A percentile compares a stretch with the other conserved stretches of the same genome.
Conservation (phyloP, 2,797 vertebrate genomes). For the Gouania willdenowi region DNA sequence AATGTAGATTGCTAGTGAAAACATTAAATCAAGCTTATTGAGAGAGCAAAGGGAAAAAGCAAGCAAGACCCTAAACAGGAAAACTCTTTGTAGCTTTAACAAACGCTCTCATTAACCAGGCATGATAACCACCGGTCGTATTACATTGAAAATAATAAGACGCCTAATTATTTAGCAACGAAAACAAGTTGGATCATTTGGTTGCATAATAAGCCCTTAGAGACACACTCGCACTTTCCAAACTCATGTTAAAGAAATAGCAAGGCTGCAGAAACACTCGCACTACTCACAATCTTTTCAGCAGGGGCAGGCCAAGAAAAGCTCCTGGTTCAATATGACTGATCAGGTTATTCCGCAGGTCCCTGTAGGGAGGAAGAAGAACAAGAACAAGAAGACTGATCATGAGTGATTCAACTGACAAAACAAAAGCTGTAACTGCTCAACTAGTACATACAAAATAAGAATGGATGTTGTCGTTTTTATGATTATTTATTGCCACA, state of each 20-base stretch:
- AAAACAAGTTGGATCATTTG: no score
- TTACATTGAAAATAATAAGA: no score
- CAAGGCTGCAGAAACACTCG: not conserved
- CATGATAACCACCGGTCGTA: no score
- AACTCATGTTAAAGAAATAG: slow-evolving; percentile 17
- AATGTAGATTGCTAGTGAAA: not conserved
- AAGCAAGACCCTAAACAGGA: no score
- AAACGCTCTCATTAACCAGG: no score
- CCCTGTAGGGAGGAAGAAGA: slow-evolving; percentile 67
- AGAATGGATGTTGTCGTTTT: no score
- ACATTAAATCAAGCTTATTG: not conserved
- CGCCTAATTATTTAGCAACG: no score
- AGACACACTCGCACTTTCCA: not conserved
- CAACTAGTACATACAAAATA: no score
- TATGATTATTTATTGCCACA: no score
- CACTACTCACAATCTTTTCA: slow-evolving; percentile 93
- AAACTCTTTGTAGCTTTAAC: no score
- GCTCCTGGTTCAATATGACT: slow-evolving; percentile 90
- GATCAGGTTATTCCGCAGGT: slow-evolving; percentile 94
- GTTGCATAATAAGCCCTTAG: no score
- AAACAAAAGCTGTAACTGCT: not conserved
- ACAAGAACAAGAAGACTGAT: not conserved
- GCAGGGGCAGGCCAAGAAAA: slow-evolving; percentile 86
- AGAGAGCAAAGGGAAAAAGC: not conserved
- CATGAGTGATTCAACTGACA: not conserved